Conservation (phyloP, 2,888 invertebrate genomes). For the Pammene aurita region DNA sequence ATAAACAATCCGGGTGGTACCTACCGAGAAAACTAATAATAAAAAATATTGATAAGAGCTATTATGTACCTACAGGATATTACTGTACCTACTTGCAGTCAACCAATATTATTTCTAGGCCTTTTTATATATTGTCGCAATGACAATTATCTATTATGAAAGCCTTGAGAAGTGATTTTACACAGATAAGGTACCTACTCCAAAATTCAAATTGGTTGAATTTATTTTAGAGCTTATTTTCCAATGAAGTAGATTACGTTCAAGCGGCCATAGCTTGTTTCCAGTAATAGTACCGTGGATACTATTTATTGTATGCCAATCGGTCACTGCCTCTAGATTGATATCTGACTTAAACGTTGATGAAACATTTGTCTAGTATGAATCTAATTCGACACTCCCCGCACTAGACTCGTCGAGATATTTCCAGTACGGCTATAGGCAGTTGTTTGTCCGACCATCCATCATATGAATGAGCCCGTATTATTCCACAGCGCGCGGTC, state of each 20-base stretch:
- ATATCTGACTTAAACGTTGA: constrained; percentile 1
- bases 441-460: constrained; percentile 41
- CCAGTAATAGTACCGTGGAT: background rate
- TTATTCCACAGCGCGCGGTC: constrained; percentile 65
- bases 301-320: background rate
- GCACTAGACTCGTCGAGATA: constrained; percentile 1
- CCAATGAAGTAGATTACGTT: background rate
- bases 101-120: background rate
- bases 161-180: background rate
- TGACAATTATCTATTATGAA: background rate
- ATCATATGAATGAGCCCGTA: constrained; percentile 59
- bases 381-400: constrained; percentile 16
- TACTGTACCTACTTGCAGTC: background rate
- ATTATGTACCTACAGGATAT: background rate
- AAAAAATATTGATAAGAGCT: constrained; percentile 1
- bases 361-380: constrained; percentile 9
- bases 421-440: constrained; percentile 3
- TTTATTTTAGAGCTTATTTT: background rate
- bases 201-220: background rate
- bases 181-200: background rate
- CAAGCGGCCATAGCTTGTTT: background rate
- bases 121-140: background rate
- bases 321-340: constrained; percentile 23
- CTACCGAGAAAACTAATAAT: constrained; percentile 12
- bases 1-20: constrained; percentile 31